A percentile compares a stretch with the other conserved stretches of the same genome.
These are phyloP conservation scores for Chiloscyllium punctatum DNA, from an alignment of 2,797 vertebrate species.

Conservation along the genomic window DNA sequence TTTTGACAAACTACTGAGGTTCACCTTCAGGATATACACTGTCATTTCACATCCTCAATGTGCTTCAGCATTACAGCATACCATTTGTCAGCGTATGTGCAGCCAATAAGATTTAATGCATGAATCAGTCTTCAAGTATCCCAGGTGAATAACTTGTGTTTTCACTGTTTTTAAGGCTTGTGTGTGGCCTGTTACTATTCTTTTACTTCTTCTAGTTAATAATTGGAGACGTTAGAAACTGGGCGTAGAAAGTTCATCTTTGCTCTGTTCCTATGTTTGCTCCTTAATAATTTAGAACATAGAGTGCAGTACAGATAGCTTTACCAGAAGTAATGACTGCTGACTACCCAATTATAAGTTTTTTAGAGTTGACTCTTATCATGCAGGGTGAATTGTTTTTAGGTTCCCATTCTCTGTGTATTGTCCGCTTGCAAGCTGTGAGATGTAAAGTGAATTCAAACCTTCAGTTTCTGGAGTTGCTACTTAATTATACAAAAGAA, in stretches of 20 bases:
- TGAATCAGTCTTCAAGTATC: not conserved
- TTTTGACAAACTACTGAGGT: not conserved
- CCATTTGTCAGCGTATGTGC: not conserved
- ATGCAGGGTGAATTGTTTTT: not conserved
- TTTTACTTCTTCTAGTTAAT: slow-evolving; percentile 13
- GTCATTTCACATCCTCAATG: not conserved
- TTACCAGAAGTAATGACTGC: not conserved
- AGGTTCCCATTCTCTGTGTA: not conserved
- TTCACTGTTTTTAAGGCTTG: not conserved
- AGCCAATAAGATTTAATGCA: not conserved
- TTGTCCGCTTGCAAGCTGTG: not conserved
- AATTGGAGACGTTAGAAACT: not conserved
- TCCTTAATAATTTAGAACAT: slow-evolving; percentile 28
- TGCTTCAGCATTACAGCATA: no score
- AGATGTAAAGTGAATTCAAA: not conserved
- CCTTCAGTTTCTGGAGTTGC: not conserved
- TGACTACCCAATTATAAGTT: slow-evolving; percentile 17
- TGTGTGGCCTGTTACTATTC: not conserved
- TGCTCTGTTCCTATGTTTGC: not conserved
- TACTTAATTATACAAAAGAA: not conserved
- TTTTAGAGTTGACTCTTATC: not conserved
- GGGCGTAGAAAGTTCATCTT: not conserved
- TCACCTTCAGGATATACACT: not conserved
- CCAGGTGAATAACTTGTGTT: not conserved
- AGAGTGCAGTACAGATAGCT: not conserved